Percentiles rank a stretch among this genome's conserved stretches.
phyloP scores from a whole-genome alignment of 2,888 invertebrate species.

The Brachycybe producta region DNA sequence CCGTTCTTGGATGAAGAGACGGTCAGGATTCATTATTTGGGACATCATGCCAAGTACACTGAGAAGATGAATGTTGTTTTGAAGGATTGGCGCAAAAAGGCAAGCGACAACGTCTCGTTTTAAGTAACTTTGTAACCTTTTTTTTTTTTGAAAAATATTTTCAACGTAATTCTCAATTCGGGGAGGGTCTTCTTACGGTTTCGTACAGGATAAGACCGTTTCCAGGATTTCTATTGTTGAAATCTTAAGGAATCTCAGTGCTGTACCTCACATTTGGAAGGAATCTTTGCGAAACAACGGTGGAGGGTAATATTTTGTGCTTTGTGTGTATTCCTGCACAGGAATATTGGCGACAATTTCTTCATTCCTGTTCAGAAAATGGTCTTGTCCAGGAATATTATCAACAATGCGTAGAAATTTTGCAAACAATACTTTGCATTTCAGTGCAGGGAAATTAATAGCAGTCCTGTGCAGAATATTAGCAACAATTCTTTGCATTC shows the following conservation, averaged over 20 bases:
- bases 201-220: conserved; percentile 22
- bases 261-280: conserved; percentile 25
- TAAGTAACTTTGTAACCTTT: conserved; percentile 9
- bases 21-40: conserved; percentile 27
- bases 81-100: conserved; percentile 25
- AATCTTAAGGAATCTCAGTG: conserved; percentile 25
- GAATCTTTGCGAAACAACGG: conserved; percentile 25
- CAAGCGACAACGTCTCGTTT: conserved; percentile 2
- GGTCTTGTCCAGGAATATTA: too few species aligned
- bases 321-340: too few species aligned
- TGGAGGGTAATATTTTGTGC: conserved; percentile 30
- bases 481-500: too few species aligned
- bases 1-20: conserved; percentile 27
- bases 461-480: too few species aligned
- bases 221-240: conserved; percentile 26
- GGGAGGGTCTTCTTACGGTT: not conserved
- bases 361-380: too few species aligned
- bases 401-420: too few species aligned
- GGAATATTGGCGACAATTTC: too few species aligned
- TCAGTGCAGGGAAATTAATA: too few species aligned
- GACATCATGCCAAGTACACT: conserved; percentile 28
- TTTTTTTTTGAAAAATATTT: conserved; percentile 10
- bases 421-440: too few species aligned
- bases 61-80: conserved; percentile 27
- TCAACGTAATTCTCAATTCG: not conserved